Base-by-base conservation (phyloP, 2,888 invertebrate species). In the Lamellibrachia columna region DNA sequence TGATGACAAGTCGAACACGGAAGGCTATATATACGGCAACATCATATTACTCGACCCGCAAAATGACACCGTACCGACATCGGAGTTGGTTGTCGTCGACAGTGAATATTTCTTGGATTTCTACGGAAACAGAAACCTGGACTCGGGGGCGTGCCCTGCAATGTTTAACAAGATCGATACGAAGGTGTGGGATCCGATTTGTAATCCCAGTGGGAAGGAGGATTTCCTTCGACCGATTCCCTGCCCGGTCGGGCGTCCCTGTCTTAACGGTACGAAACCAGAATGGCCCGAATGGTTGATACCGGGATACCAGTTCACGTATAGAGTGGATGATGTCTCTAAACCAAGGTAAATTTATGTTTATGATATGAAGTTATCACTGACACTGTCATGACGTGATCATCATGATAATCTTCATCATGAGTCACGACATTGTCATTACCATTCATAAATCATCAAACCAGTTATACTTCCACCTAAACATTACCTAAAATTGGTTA, bases 21-120 rank as follows among this genome's bases (percentile, higher is more conserved):
- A 98, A 97, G 99, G 99, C 92, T 99, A 98, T 96, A 98, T 99
- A 95, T 99, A 98, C 96, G 99, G 99, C 22, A 99, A 99, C 96
- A 97, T 99, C 91, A 98, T 99, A 53, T 75, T 75, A n/a, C 75
- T 75, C 15, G 75, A 75, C 0, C 97, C 98, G 0, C 97, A 97
- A 94, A 93, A 94, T 58, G 93, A 93, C 7, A 90, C 93, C 28
- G 93, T 93, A 6, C 93, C 94, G 94, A 97, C 98, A 15, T 97
- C 98, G 90, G 98, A 98, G 28, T 97, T 99, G 94, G 98, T 98
- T n/a, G 98, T 99, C 15, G 97, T 99, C 94, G 98, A 99, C 96
- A 98, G 98, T 95, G 97, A 97, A 93, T 98, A 98, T 96, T 99
- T 99, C 97, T 97, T 99, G 94, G 98, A 98, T 95, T 99, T 98